Evolutionary conservation across 2,797 vertebrate species (phyloP).

Genomic region (Antrozous pallidus): DNA sequence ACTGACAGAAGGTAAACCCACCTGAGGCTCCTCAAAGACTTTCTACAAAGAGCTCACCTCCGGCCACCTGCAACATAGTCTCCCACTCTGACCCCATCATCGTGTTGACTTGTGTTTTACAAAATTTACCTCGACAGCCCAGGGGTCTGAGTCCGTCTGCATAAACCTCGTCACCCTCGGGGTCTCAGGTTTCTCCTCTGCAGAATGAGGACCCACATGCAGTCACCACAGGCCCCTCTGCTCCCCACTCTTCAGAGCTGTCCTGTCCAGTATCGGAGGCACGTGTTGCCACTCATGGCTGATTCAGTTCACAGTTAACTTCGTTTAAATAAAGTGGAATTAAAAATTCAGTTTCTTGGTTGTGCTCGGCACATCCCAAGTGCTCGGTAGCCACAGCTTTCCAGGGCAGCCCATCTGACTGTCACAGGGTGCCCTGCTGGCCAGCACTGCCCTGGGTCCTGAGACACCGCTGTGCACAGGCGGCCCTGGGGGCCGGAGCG

Average conservation of each 20-base stretch:
- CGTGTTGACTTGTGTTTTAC: not conserved
- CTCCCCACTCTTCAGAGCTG: not conserved
- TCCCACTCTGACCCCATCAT: not conserved
- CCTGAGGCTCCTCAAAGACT: not conserved
- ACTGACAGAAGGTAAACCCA: not conserved
- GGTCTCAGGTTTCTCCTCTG: not conserved
- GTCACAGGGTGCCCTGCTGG: not conserved
- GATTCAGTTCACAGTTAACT: not conserved
- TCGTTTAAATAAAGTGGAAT: not conserved
- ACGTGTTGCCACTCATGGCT: not conserved
- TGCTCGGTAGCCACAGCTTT: fast-evolving
- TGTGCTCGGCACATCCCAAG: not conserved
- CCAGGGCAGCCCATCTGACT: fast-evolving
- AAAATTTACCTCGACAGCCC: not conserved
- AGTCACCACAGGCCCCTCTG: not conserved
- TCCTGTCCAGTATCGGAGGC: not conserved
- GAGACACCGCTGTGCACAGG: no score
- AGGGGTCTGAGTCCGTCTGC: fast-evolving
- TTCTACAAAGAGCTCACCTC: not conserved
- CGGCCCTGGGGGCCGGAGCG: not conserved
- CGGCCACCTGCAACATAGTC: fast-evolving
- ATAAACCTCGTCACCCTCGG: fast-evolving
- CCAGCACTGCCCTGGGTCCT: not conserved
- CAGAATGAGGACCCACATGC: fast-evolving
- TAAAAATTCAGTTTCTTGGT: not conserved